Evolutionary conservation across 64 coral and sea anemone species (phyloP).

Genomic region (Porites australiensis): DNA sequence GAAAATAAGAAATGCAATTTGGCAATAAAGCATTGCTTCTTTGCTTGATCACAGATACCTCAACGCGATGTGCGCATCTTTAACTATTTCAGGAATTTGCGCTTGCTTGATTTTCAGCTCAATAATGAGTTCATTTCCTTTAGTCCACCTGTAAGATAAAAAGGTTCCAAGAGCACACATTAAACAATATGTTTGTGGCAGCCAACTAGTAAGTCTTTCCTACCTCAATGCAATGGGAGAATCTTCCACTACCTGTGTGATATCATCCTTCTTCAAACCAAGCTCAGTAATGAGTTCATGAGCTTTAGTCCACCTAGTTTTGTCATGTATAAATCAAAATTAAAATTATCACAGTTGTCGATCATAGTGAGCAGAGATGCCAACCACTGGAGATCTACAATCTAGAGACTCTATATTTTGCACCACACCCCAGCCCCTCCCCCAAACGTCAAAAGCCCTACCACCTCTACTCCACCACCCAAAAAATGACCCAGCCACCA

Average conservation of each 20-base stretch:
- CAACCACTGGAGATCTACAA: too few relatives aligned
- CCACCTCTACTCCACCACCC: too few relatives aligned
- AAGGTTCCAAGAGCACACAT: not conserved
- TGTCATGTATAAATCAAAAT: not conserved
- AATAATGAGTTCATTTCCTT: constrained; percentile 89
- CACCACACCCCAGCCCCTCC: too few relatives aligned
- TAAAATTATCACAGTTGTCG: constrained; percentile 24
- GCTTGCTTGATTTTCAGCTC: constrained; percentile 76
- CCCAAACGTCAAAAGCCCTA: too few relatives aligned
- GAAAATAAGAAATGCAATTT: not conserved
- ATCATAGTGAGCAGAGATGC: too few relatives aligned
- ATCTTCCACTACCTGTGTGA: constrained; percentile 63
- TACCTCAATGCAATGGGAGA: constrained; percentile 85
- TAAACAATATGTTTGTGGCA: not conserved
- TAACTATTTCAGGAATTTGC: constrained; percentile 79
- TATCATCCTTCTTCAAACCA: constrained; percentile 65
- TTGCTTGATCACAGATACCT: constrained; percentile 59
- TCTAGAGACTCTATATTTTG: too few relatives aligned
- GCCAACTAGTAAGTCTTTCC: too few relatives aligned
- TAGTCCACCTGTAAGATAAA: constrained; percentile 82
- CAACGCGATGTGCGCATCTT: constrained; percentile 85
- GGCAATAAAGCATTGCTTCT: too few relatives aligned
- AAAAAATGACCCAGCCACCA: too few relatives aligned
- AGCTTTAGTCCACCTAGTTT: constrained; percentile 80
- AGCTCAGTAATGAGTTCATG: constrained; percentile 81